Conservation (phyloP, 2,113 vertebrate genomes). For the Podarcis muralis region DNA sequence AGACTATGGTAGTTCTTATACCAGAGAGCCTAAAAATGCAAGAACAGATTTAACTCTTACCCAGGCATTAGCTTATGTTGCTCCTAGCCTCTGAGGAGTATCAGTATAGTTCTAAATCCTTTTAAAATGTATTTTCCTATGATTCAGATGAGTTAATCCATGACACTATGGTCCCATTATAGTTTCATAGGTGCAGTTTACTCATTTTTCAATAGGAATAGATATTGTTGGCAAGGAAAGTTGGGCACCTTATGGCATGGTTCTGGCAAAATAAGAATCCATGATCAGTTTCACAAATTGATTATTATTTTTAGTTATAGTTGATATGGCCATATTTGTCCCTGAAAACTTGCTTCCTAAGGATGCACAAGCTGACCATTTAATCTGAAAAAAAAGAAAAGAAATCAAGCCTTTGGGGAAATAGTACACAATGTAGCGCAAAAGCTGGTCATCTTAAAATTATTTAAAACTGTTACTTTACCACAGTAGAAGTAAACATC, state of each 20-base stretch:
- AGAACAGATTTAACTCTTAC: not conserved
- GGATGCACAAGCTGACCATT: not conserved
- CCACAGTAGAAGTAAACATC: not conserved
- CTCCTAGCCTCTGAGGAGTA: not conserved
- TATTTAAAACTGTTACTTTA: not conserved
- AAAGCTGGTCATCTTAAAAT: not conserved
- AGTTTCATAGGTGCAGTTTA: not conserved
- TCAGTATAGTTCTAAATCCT: not conserved
- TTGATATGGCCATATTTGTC: not conserved
- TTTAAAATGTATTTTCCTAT: not conserved
- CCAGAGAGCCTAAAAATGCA: not conserved
- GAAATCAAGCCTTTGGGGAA: not conserved
- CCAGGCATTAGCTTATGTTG: not conserved
- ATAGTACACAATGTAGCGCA: not conserved
- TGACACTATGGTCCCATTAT: not conserved
- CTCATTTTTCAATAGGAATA: not conserved
- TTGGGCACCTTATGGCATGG: not conserved
- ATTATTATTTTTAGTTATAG: not conserved
- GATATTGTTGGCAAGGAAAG: not conserved
- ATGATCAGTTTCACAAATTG: not conserved
- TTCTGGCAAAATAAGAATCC: not conserved
- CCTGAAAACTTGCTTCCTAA: not conserved
- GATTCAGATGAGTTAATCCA: not conserved
- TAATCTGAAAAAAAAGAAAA: not conserved
- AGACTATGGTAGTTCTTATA: too few relatives aligned